phyloP scores from a whole-genome alignment of 2,888 invertebrate genomes.

The Tipula lateralis region DNA sequence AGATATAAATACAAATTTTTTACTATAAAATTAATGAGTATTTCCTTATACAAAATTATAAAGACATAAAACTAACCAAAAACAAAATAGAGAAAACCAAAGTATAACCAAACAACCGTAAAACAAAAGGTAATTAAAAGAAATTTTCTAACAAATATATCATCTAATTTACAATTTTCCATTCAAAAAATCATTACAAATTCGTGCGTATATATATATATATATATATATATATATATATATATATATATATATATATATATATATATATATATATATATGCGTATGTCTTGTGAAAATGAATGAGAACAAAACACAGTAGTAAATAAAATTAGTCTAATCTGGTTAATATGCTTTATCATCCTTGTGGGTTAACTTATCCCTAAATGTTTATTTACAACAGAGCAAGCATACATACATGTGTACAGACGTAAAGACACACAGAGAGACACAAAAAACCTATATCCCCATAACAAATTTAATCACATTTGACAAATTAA shows the following conservation, averaged over 20 bases:
- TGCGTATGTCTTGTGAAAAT: not conserved
- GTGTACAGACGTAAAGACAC: not conserved
- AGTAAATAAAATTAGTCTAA: constrained; percentile 19
- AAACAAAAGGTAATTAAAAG: not conserved
- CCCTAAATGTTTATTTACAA: constrained; percentile 24
- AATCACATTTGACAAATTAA: constrained; percentile 24
- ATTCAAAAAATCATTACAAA: not conserved
- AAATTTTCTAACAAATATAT: not conserved
- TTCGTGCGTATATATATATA: not conserved
- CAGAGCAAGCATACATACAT: not conserved
- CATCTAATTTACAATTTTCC: constrained; percentile 15
- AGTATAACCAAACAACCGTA: not conserved
- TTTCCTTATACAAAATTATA: not conserved
- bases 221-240: not conserved
- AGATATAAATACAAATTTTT: not conserved
- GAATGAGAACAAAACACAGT: not conserved
- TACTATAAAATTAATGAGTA: not conserved
- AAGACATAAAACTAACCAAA: not conserved
- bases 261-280: not conserved
- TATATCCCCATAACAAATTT: constrained; percentile 6
- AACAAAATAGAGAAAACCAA: not conserved
- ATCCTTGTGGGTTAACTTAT: constrained; percentile 24
- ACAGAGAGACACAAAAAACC: not conserved
- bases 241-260: not conserved
- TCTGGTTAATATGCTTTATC: constrained; percentile 11